Evolutionary conservation across 2,113 vertebrate species (phyloP), one percentile per base, ranked within the genome.

Genomic region (Oryzias woworae): DNA sequence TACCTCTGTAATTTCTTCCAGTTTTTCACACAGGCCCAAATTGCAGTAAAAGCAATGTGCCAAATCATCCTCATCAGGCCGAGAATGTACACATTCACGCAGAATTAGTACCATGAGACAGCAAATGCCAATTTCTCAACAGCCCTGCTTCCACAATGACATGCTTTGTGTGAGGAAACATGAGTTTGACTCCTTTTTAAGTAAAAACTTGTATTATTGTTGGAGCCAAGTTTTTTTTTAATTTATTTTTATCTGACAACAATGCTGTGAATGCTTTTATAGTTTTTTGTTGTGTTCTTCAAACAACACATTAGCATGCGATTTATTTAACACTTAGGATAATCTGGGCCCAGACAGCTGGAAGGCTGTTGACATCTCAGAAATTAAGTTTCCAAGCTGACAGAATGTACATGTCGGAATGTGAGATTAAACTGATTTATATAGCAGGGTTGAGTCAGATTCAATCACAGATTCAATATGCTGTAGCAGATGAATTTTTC

Each of bases 311-410:
- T 18, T 5, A 6, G 48, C 5, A 64, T 47, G 6, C 17, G 5
- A 45, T 48, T 36, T 5, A 51, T 44, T 24, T 73, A 62, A 28
- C 66, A 59, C 45, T 48, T 12, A 48, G 42, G 20, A 66, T 16
- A 47, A 18, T 14, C 12, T 63, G n/a, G 66, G 44, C 53, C n/a
- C 5, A 41, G 7, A 31, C 42, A 66, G 47, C 31, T 59, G 8
- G 8, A 36, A 51, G 8, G 46, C 51, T 45, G 62, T 46, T 20
- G 22, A 55, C 59, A 18, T 12, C n/a, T 48, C 41, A 20, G 48
- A 75, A 74, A 85, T 69, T 53, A 17, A 74, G 77, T 81, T 66
- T 43, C 61, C 53, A 63, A 60, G n/a, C 31, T 69, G 58, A 78
- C 57, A 71, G 2, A 26, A 20, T 61, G 53, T 57, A 62, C 57